These are phyloP conservation scores for Passer domesticus DNA, from an alignment of 2,113 vertebrate genomes.

Conservation along the genomic window DNA sequence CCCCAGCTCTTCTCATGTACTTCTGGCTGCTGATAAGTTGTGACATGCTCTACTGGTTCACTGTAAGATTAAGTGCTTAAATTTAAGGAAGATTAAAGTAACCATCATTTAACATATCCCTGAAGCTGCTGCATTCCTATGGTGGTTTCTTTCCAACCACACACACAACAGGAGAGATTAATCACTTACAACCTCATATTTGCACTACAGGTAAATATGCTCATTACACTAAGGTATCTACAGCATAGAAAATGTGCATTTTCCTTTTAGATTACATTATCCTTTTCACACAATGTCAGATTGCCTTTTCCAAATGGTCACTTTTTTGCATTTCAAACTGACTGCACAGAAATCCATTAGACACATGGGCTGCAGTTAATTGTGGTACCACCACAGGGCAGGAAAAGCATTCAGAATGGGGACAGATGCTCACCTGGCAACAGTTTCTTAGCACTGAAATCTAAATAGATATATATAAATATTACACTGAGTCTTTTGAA, in stretches of 20 bases:
- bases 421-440: not conserved
- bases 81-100: constrained; percentile 1
- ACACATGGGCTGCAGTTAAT: not conserved
- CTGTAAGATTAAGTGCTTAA: not conserved
- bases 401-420: not conserved
- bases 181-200: not conserved
- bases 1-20: not conserved
- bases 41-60: not conserved
- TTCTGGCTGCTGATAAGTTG: constrained; percentile 7
- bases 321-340: not conserved
- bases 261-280: not conserved
- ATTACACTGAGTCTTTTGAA: not conserved
- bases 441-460: not conserved
- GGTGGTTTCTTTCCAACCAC: not conserved
- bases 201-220: not conserved
- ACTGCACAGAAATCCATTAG: not conserved
- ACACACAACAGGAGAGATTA: not conserved
- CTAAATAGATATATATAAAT: not conserved
- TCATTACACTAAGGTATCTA: not conserved
- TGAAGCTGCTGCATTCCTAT: not conserved
- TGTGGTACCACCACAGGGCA: not conserved
- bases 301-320: not conserved
- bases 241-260: not conserved
- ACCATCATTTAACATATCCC: not conserved
- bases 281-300: not conserved